These are phyloP conservation scores for Forbesichthys papilliferus DNA, from an alignment of 2,113 vertebrate species.

Conservation along the genomic window DNA sequence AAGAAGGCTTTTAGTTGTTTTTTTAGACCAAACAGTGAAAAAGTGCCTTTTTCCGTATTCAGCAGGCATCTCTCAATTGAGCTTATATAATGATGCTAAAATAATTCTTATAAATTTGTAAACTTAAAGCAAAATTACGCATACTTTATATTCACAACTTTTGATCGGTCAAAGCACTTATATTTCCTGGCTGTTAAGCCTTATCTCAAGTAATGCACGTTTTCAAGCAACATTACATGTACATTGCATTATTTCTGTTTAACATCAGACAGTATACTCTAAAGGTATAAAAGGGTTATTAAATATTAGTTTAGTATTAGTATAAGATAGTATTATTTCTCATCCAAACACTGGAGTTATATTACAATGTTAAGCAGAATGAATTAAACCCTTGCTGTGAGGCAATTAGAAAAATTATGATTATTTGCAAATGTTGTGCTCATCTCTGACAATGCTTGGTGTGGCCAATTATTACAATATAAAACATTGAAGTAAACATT, in stretches of 20 bases:
- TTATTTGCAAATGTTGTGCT: constrained; percentile 35
- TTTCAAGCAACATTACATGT: background rate
- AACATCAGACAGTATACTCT: background rate
- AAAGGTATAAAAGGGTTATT: constrained; percentile 15
- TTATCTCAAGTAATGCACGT: background rate
- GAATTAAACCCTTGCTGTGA: constrained; percentile 29
- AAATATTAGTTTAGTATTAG: background rate
- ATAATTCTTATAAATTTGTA: background rate
- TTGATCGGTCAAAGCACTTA: too few species aligned
- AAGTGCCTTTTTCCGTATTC: too few species aligned
- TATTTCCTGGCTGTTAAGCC: too few species aligned
- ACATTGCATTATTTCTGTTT: background rate
- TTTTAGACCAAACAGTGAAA: too few species aligned
- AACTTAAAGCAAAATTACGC: background rate
- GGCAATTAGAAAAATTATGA: constrained; percentile 42
- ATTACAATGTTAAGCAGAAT: constrained; percentile 15
- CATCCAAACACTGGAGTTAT: constrained; percentile 10
- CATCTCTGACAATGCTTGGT: constrained; percentile 14
- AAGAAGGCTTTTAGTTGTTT: too few species aligned
- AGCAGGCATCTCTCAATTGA: constrained; percentile 11
- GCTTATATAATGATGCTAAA: background rate
- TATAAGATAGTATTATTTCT: constrained; percentile 1
- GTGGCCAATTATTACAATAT: constrained; percentile 15
- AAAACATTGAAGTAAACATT: background rate
- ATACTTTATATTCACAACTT: too few species aligned